phyloP scores from a whole-genome alignment of 2,888 invertebrate genomes.

The Biston betularia region DNA sequence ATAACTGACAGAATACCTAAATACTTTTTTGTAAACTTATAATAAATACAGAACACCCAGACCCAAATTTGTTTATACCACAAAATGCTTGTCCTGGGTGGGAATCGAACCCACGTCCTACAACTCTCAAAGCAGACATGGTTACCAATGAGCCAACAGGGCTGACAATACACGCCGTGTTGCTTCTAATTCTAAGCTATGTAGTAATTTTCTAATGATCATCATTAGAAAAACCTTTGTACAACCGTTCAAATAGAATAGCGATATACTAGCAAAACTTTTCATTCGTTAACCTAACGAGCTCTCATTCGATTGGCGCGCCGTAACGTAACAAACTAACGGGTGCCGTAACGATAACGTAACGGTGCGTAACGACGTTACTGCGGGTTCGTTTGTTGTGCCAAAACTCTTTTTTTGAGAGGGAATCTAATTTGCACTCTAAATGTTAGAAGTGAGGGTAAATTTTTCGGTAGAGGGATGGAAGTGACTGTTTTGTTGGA shows the following conservation, averaged over 20 bases:
- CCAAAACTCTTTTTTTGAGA: conserved; percentile 48
- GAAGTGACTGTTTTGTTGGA: conserved; percentile 9
- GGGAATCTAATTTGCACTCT: conserved; percentile 44
- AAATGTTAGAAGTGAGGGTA: conserved; percentile 26
- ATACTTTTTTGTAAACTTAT: too few species aligned
- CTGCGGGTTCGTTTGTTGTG: conserved; percentile 53
- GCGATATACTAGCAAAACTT: conserved; percentile 28
- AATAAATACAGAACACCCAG: too few species aligned
- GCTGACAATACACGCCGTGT: too few species aligned
- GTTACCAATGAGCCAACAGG: too few species aligned
- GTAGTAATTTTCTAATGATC: not conserved
- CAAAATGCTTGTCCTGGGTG: too few species aligned
- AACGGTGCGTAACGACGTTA: conserved; percentile 61
- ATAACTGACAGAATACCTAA: too few species aligned
- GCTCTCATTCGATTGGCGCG: conserved; percentile 52
- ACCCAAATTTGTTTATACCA: too few species aligned
- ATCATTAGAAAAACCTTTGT: conserved; percentile 14
- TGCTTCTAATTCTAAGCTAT: not conserved
- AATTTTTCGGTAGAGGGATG: conserved; percentile 30
- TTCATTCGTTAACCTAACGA: conserved; percentile 38
- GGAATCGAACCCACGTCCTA: too few species aligned
- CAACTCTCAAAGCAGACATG: too few species aligned
- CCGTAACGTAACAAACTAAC: conserved; percentile 56
- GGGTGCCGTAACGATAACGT: conserved; percentile 53
- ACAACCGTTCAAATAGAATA: conserved; percentile 22